These are phyloP conservation scores for Orchesella cincta DNA, from an alignment of 1,140 invertebrate genomes.

Conservation along the genomic window DNA sequence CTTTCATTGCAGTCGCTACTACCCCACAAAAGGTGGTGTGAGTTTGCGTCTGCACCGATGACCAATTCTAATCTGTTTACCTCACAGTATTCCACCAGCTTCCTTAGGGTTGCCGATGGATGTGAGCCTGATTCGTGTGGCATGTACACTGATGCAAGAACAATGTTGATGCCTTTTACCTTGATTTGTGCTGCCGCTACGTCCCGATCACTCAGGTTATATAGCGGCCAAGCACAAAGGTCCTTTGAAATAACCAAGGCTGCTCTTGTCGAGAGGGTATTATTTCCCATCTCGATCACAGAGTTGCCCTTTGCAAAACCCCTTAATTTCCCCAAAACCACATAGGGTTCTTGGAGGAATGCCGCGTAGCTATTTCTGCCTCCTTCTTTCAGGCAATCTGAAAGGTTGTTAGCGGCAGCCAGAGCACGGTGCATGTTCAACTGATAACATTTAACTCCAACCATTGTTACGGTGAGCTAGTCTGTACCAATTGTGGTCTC, in stretches of 20 bases:
- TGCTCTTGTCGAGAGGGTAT: too few relatives aligned
- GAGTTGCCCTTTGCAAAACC: too few relatives aligned
- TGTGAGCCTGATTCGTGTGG: conserved; percentile 2
- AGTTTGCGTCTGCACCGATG: conserved; percentile 37
- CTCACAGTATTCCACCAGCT: conserved; percentile 29
- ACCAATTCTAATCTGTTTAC: conserved; percentile 10
- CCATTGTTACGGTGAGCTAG: too few relatives aligned
- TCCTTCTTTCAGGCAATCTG: too few relatives aligned
- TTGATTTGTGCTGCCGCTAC: neutral
- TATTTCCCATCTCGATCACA: too few relatives aligned
- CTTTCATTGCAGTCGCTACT: conserved; percentile 33
- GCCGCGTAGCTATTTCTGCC: too few relatives aligned
- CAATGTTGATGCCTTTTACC: neutral
- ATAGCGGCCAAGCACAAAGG: neutral
- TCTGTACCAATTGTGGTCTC: too few relatives aligned
- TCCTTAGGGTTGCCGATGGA: neutral
- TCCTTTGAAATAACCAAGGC: neutral
- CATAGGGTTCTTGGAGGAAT: too few relatives aligned
- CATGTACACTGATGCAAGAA: conserved; percentile 39
- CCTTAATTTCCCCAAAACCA: too few relatives aligned
- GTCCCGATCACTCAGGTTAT: conserved; percentile 4
- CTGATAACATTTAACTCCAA: too few relatives aligned
- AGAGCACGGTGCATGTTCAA: too few relatives aligned
- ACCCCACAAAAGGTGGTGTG: conserved; percentile 40
- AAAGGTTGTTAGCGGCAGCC: too few relatives aligned